Evolutionary conservation across 2,888 invertebrate species (phyloP).

Genomic region (Drosophila neoperkinsi): DNA sequence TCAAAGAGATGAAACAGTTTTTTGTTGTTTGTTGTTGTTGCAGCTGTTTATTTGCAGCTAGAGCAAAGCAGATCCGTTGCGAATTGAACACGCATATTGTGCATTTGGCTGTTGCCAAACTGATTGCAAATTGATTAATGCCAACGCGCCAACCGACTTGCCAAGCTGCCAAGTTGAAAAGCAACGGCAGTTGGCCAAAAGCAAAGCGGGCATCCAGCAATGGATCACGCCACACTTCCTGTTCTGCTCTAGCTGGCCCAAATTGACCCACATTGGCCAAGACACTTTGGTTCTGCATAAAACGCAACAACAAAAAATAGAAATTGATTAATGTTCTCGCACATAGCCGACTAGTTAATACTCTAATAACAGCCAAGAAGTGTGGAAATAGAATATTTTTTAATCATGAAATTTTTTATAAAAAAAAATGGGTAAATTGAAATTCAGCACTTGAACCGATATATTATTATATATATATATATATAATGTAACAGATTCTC

Average conservation of each 20-base stretch:
- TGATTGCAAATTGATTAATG: slow-evolving; percentile 60
- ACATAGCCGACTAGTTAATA: neutral
- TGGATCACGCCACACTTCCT: slow-evolving; percentile 47
- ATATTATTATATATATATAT: too few relatives aligned
- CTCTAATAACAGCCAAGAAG: neutral
- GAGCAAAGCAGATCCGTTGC: slow-evolving; percentile 26
- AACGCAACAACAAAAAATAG: neutral
- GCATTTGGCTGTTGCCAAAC: slow-evolving; percentile 31
- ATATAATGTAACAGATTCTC: too few relatives aligned
- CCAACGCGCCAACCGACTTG: slow-evolving; percentile 2
- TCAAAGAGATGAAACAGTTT: slow-evolving; percentile 15
- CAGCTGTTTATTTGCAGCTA: slow-evolving; percentile 2
- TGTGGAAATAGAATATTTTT: neutral
- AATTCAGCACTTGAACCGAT: too few relatives aligned
- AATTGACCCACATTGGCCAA: slow-evolving; percentile 47
- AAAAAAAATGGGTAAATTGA: too few relatives aligned
- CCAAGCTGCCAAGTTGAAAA: neutral
- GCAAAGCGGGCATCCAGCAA: slow-evolving; percentile 17
- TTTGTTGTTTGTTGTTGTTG: neutral
- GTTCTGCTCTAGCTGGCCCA: slow-evolving; percentile 14
- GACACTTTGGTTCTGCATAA: neutral
- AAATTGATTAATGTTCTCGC: neutral
- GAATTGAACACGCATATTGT: slow-evolving; percentile 24
- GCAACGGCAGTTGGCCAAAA: slow-evolving; percentile 39
- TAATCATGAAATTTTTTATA: neutral